Conservation (phyloP, 2,113 vertebrate species). For the Recurvirostra avosetta region DNA sequence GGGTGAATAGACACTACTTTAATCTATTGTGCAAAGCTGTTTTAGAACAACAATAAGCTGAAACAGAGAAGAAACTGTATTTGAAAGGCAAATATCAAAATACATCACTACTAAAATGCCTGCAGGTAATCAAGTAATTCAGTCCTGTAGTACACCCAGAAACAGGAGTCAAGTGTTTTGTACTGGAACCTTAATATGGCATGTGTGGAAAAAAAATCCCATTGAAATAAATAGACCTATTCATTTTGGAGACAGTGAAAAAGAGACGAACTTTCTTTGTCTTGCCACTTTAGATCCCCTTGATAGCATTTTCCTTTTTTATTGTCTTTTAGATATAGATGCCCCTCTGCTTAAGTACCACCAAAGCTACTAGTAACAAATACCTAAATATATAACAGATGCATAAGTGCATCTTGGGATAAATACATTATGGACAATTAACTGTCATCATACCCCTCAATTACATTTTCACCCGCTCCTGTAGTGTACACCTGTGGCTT, state of each 20-base stretch:
- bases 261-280: slow-evolving; percentile 69
- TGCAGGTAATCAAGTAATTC: slow-evolving; percentile 47
- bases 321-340: slow-evolving; percentile 72
- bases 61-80: slow-evolving; percentile 50
- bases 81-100: slow-evolving; percentile 58
- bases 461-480: slow-evolving; percentile 60
- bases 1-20: slow-evolving; percentile 54
- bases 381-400: slow-evolving; percentile 73
- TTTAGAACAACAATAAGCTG: slow-evolving; percentile 56
- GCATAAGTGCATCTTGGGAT: slow-evolving; percentile 70
- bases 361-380: slow-evolving; percentile 68
- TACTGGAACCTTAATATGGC: slow-evolving; percentile 33
- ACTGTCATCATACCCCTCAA: slow-evolving; percentile 65
- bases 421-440: slow-evolving; percentile 78
- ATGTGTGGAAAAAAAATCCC: slow-evolving; percentile 24
- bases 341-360: slow-evolving; percentile 66
- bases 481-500: slow-evolving; percentile 75
- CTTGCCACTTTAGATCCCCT: slow-evolving; percentile 62
- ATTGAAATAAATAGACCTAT: slow-evolving; percentile 70
- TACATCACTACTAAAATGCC: slow-evolving; percentile 35
- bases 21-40: slow-evolving; percentile 55
- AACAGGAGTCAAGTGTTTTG: slow-evolving; percentile 55
- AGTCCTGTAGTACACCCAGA: background rate
- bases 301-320: slow-evolving; percentile 71
- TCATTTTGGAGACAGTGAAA: slow-evolving; percentile 68